Evolutionary conservation across 2,888 invertebrate genomes (phyloP).

Genomic region (Unio delphinus): DNA sequence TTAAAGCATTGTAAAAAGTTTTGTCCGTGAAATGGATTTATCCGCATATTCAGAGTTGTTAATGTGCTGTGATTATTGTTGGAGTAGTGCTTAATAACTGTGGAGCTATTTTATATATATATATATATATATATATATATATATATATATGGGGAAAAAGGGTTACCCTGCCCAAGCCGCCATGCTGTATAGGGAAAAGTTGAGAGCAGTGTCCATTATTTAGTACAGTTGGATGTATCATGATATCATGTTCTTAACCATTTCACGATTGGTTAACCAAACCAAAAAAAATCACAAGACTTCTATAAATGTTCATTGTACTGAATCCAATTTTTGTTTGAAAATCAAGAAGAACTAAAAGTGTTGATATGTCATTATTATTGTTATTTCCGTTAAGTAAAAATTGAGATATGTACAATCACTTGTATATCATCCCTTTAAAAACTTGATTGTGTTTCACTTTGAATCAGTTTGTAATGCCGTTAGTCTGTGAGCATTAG

Average conservation of each 20-base stretch:
- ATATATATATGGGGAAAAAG: slow-evolving; percentile 10
- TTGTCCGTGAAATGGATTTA: not conserved
- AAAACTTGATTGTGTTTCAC: too few species aligned
- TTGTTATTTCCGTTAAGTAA: too few species aligned
- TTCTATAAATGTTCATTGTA: too few species aligned
- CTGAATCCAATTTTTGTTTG: too few species aligned
- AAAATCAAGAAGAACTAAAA: too few species aligned
- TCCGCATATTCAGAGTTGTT: too few species aligned
- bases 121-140: slow-evolving; percentile 4
- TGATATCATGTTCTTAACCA: not conserved
- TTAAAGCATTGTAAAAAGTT: not conserved
- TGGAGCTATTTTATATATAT: slow-evolving; percentile 7
- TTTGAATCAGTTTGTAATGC: too few species aligned
- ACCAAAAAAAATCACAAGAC: too few species aligned
- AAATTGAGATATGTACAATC: too few species aligned
- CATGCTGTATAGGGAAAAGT: slow-evolving; percentile 1
- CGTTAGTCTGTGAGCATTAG: not conserved
- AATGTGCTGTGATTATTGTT: not conserved
- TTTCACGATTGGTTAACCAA: not conserved
- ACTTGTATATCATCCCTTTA: too few species aligned
- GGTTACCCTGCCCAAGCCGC: slow-evolving; percentile 4
- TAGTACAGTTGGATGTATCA: slow-evolving; percentile 3
- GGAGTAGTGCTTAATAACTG: slow-evolving; percentile 3
- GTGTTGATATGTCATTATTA: too few species aligned
- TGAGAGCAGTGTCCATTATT: slow-evolving; percentile 10